Evolutionary conservation across 92 coral and sea anemone genomes (phyloP).

Genomic region (Umimayanthus chanpuru): DNA sequence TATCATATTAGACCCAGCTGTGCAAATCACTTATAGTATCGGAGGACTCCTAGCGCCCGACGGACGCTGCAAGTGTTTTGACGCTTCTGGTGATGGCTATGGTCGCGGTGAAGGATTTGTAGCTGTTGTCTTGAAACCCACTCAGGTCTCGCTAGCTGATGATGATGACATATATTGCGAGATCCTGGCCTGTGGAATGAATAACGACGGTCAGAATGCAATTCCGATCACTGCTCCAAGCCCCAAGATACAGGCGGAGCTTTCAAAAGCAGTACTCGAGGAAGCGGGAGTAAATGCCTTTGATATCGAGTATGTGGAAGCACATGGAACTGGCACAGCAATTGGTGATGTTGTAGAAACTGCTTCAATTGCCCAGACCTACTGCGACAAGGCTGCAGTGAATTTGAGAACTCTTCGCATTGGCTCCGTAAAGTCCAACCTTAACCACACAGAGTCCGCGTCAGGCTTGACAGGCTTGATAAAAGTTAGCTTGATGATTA

Average conservation of each 20-base stretch:
- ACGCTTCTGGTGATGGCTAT: slow-evolving; percentile 85
- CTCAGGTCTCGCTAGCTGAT: slow-evolving; percentile 53
- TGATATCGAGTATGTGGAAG: slow-evolving; percentile 74
- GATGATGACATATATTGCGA: slow-evolving; percentile 73
- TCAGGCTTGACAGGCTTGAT: slow-evolving; percentile 85
- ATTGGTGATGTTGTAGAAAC: slow-evolving; percentile 28
- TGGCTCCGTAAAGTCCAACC: slow-evolving; percentile 85
- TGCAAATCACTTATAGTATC: slow-evolving; percentile 57
- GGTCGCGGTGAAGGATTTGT: slow-evolving; percentile 94
- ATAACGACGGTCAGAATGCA: slow-evolving; percentile 85
- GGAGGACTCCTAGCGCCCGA: slow-evolving; percentile 80
- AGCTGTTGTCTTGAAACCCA: slow-evolving; percentile 72
- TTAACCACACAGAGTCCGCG: slow-evolving; percentile 86
- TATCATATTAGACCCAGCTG: slow-evolving; percentile 48
- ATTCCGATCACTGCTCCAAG: slow-evolving; percentile 94
- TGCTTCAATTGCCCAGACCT: slow-evolving; percentile 66
- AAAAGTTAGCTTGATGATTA: slow-evolving; percentile 81
- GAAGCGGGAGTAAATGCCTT: slow-evolving; percentile 60
- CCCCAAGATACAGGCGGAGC: slow-evolving; percentile 67
- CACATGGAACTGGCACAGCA: slow-evolving; percentile 56
- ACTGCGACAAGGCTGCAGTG: slow-evolving; percentile 50
- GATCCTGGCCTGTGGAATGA: slow-evolving; percentile 81
- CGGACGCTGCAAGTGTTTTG: slow-evolving; percentile 87
- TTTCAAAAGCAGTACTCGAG: slow-evolving; percentile 61
- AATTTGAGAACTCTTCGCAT: slow-evolving; percentile 52